Conservation (phyloP, 2,888 invertebrate genomes). For the Entomobrya multifasciata region DNA sequence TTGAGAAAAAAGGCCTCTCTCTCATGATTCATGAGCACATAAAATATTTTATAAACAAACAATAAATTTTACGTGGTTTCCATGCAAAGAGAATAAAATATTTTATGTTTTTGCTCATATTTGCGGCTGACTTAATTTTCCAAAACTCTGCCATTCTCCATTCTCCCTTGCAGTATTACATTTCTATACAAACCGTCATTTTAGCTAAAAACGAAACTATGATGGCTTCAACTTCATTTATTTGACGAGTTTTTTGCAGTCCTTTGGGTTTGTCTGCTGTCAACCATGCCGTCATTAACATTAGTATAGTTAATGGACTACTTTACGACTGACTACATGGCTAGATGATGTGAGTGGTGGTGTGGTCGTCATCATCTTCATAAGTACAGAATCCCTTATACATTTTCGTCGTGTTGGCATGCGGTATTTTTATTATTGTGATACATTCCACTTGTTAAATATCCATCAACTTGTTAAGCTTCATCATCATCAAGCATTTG, state of each 20-base stretch:
- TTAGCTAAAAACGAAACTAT: too few species aligned
- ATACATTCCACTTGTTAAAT: conserved; percentile 59
- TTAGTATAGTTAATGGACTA: too few species aligned
- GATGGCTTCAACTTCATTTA: conserved; percentile 44
- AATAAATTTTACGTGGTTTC: conserved; percentile 26
- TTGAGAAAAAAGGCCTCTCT: too few species aligned
- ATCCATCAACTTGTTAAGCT: conserved; percentile 32
- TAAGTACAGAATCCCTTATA: conserved; percentile 10
- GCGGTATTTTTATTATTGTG: conserved; percentile 49
- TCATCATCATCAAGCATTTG: conserved; percentile 31
- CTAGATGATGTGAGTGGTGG: too few species aligned
- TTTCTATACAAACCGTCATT: too few species aligned
- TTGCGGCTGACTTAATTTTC: too few species aligned
- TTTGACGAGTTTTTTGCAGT: background rate
- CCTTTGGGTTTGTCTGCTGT: background rate
- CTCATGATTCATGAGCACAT: conserved; percentile 47
- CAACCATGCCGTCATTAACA: too few species aligned
- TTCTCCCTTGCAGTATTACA: too few species aligned
- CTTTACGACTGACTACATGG: too few species aligned
- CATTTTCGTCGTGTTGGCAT: conserved; percentile 48
- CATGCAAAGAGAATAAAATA: conserved; percentile 29
- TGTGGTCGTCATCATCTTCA: too few species aligned
- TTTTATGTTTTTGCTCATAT: conserved; percentile 1
- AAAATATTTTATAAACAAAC: conserved; percentile 33
- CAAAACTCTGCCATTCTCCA: too few species aligned